Evolutionary conservation across 2,797 vertebrate species (phyloP), one percentile per base, ranked within the genome.

Genomic region (Sandelia bainsii): DNA sequence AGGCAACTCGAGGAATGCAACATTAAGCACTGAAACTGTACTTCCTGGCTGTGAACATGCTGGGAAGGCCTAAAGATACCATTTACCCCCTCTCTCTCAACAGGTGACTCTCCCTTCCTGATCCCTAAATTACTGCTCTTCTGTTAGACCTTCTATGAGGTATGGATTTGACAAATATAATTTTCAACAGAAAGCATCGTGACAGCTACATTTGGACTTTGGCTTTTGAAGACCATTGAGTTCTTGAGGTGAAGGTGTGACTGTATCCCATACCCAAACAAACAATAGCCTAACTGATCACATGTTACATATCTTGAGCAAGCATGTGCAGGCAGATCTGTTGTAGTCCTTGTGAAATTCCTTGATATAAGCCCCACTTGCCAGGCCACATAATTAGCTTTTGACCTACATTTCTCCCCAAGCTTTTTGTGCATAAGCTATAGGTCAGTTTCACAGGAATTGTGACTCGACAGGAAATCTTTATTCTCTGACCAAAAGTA

Each of bases 321-420:
- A 90, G 91, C 89, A 72, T 90, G 90, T 91, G 86, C 84, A 73
- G 84, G 85, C 86, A 87, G 82, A 89, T 83, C 85, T 84, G 81
- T 61, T 69, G 79, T 79, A 86, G 84, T 87, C 85, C 83, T 91
- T 91, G 83, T 86, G 88, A 92, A 91, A 91, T 87, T 83, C 88
- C 86, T 90, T 81, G 75, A 90, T 91, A 81, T 89, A 92, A 92
- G 90, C 90, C 70, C 66, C 82, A 80, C 83, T 91, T 88, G 83
- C 88, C 82, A 87, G 87, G 87, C 89, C 87, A 90, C 90, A 82
- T 91, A 83, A 91, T 94, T 92, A 92, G 89, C 90, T 92, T 92
- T 91, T 93, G 91, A 93, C 91, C 92, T 88, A 92, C 88, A 93
- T 93, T 91, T 87, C 84, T 84, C 63, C 62, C 57, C 69, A 52